Evolutionary conservation across 2,113 vertebrate genomes (phyloP), one percentile per base, ranked within the genome.

Genomic region (Telmatochromis brichardi): DNA sequence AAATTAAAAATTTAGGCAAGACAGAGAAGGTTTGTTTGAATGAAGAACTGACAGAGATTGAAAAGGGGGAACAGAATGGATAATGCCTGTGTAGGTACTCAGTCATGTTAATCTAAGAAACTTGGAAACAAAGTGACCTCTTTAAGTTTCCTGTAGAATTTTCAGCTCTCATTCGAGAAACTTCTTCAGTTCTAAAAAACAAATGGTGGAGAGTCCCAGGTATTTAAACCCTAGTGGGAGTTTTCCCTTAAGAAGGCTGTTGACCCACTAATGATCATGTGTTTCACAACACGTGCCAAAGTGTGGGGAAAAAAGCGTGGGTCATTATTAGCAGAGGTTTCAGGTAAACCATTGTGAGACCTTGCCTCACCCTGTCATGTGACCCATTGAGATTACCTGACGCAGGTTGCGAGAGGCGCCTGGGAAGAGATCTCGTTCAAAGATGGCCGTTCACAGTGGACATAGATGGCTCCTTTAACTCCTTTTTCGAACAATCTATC

Each of bases 1-100:
- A 40, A 71, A 71, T 42, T 45, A 73, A 45, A 26, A 73, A 45
- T 73, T 73, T 45, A 73, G 37, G 65, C 37, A 45, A 45, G 13
- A 45, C 35, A 73, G 13, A 42, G 37, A 73, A 73, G 21, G 65
- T 26, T 45, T 73, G 13, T 45, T 45, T 73, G 68, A 73, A 45
- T 26, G 37, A 73, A 17, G 37, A 73, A 17, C 37, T 45, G 68
- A 15, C 21, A 45, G 4, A 26, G 21, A 73, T 26, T n/a, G n/a
- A 33, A 60, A 60, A 10, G 15, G 11, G 31, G 2, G 2, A 73
- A 73, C 68, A 45, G 37, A 26, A 45, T 26, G 7, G 58, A 33
- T 63, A 6, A 63, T 63, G 28, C 15, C 28, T 63, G 58, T 19
- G 58, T 63, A 63, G 28, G 28, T 63, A 33, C 28, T 63, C 58